Conservation (phyloP, 2,888 invertebrate genomes). For the Cataglyphis altisquamis region DNA sequence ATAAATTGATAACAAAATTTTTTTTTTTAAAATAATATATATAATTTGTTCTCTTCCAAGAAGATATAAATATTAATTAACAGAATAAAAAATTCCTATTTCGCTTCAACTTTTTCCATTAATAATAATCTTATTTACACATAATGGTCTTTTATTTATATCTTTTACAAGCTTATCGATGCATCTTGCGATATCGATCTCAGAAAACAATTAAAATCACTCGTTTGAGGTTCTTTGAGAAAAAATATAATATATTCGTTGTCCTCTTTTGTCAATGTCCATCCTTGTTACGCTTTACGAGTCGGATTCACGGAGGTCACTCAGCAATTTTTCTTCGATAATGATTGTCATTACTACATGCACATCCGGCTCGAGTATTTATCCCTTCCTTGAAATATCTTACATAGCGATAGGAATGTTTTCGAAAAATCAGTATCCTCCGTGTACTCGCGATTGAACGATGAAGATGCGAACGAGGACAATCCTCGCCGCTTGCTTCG, state of each 20-base stretch:
- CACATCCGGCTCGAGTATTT: constrained; percentile 63
- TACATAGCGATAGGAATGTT: neutral
- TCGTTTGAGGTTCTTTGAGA: constrained; percentile 36
- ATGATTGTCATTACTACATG: constrained; percentile 66
- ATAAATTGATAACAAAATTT: neutral
- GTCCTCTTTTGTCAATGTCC: neutral
- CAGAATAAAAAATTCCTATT: neutral
- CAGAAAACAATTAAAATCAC: constrained; percentile 68
- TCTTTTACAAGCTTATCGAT: constrained; percentile 10
- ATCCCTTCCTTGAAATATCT: constrained; percentile 63
- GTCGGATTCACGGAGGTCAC: constrained; percentile 67
- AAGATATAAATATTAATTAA: neutral
- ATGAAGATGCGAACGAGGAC: constrained; percentile 45
- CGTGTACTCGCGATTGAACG: constrained; percentile 37
- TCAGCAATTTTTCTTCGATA: constrained; percentile 74
- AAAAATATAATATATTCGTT: constrained; percentile 7
- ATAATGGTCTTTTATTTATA: constrained; percentile 2
- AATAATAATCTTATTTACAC: constrained; percentile 23
- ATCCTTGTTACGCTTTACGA: constrained; percentile 43
- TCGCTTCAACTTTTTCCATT: neutral
- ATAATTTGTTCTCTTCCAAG: neutral
- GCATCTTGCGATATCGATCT: constrained; percentile 51
- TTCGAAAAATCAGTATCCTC: constrained; percentile 45
- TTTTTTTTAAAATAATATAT: neutral
- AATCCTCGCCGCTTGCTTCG: constrained; percentile 3